phyloP scores from a whole-genome alignment of 2,888 invertebrate species.

The Latheticus oryzae region DNA sequence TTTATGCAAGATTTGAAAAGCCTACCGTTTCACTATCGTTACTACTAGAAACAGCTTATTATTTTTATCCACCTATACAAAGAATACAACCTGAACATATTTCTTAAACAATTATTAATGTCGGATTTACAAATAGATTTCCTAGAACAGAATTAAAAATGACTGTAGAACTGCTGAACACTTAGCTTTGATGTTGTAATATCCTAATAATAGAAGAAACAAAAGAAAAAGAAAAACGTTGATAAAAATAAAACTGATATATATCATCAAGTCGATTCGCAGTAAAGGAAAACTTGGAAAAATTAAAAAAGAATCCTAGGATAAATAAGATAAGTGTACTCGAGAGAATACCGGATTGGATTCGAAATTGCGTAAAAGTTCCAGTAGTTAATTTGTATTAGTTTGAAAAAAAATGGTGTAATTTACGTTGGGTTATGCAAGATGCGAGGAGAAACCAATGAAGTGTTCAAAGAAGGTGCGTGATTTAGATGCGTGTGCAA shows the following conservation, averaged over 20 bases:
- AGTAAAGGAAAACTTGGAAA: slow-evolving; percentile 13
- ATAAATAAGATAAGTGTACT: slow-evolving; percentile 17
- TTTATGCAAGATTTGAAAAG: too few species aligned
- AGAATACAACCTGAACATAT: too few species aligned
- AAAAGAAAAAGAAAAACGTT: too few species aligned
- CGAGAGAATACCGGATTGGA: slow-evolving; percentile 25
- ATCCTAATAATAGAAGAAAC: too few species aligned
- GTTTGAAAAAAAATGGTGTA: slow-evolving; percentile 24
- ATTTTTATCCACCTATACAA: too few species aligned
- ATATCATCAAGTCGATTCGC: slow-evolving; percentile 4
- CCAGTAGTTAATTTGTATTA: slow-evolving; percentile 29
- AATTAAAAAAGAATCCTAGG: slow-evolving; percentile 26
- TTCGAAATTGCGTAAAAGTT: slow-evolving; percentile 17
- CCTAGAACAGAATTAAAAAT: too few species aligned
- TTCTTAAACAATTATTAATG: too few species aligned
- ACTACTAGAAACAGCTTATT: too few species aligned
- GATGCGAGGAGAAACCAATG: slow-evolving; percentile 8
- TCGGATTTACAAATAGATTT: too few species aligned
- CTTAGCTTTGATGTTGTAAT: too few species aligned
- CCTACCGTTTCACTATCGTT: too few species aligned
- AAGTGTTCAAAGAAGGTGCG: slow-evolving; percentile 26
- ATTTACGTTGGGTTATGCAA: slow-evolving; percentile 12
- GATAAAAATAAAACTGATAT: slow-evolving; percentile 6
- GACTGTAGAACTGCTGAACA: too few species aligned
- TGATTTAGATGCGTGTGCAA: slow-evolving; percentile 28